Evolutionary conservation across 23 tunicate species (phyloP), one percentile per base, ranked within the genome.

Genomic region (Styela plicata): DNA sequence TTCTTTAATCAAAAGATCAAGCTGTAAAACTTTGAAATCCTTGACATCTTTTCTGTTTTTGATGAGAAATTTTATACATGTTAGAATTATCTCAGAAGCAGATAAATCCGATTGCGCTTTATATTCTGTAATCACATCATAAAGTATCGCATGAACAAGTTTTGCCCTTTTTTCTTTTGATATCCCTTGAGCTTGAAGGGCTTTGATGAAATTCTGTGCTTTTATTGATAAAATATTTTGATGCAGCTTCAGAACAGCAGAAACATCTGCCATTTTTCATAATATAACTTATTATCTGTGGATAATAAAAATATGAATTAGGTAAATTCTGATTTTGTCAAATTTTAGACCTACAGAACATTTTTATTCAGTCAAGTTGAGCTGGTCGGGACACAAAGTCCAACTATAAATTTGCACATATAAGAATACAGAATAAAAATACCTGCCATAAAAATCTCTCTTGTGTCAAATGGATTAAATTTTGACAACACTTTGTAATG

Each of bases 21-120:
- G 77, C 77, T 30, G 32, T 71, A 28, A 2, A 2, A 29, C 32
- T 26, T 28, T 32, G 3, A 36, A 3, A 71, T 22, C 32, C 17
- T 30, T 36, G 36, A 32, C 5, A 71, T 3, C 36, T 16, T 71
- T 34, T 36, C 77, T 18, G 24, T 71, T 71, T 32, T 33, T 13
- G 3, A 71, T 71, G 36, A 71, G 77, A 71, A 3, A 71, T 28
- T 29, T 34, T 34, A 71, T 29, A 34, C 77, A 71, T 2, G 77
- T 28, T 32, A 32, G 17, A 32, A 71, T 29, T 21, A 32, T 32
- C 3, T 27, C 24, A 30, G 77, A 71, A 28, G 36, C 36, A 26
- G 35, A 2, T 3, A 36, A 16, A 17, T 17, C 34, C 35, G 32
- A 28, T 19, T 5, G 24, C 18, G 26, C 36, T 71, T 71, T 71